phyloP scores from a whole-genome alignment of 1,140 invertebrate species.

The Contarinia nasturtii region DNA sequence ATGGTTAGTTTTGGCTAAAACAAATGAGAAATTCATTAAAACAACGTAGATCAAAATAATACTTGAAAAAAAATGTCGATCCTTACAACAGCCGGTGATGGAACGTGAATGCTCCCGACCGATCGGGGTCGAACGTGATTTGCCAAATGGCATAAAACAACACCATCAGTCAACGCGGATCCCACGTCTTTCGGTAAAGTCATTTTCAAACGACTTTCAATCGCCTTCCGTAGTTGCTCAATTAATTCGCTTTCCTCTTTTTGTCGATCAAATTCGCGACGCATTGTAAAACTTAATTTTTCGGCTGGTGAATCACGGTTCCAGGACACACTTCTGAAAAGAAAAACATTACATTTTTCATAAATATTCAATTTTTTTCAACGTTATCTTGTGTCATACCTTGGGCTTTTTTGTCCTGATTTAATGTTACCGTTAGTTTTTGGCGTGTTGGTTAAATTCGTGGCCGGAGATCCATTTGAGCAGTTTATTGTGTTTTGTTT shows the following conservation, averaged over 20 bases:
- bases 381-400: neutral
- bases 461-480: slow-evolving; percentile 12
- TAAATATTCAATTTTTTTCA: neutral
- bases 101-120: slow-evolving; percentile 85
- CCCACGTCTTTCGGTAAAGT: slow-evolving; percentile 69
- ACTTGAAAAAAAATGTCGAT: neutral
- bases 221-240: slow-evolving; percentile 65
- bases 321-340: slow-evolving; percentile 29
- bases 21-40: slow-evolving; percentile 1
- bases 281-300: slow-evolving; percentile 79
- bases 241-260: slow-evolving; percentile 76
- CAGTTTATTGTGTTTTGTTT: slow-evolving; percentile 18
- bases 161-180: slow-evolving; percentile 73
- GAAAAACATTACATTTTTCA: neutral
- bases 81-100: slow-evolving; percentile 80
- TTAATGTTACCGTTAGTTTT: neutral
- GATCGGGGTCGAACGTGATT: slow-evolving; percentile 78
- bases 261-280: slow-evolving; percentile 73
- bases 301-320: slow-evolving; percentile 46
- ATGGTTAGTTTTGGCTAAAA: slow-evolving; percentile 80
- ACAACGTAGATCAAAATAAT: neutral
- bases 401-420: neutral
- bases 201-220: slow-evolving; percentile 78
- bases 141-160: slow-evolving; percentile 82
- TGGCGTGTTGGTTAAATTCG: slow-evolving; percentile 6